Conservation (phyloP, 2,113 vertebrate genomes). For the Gallinago paraguaiae region DNA sequence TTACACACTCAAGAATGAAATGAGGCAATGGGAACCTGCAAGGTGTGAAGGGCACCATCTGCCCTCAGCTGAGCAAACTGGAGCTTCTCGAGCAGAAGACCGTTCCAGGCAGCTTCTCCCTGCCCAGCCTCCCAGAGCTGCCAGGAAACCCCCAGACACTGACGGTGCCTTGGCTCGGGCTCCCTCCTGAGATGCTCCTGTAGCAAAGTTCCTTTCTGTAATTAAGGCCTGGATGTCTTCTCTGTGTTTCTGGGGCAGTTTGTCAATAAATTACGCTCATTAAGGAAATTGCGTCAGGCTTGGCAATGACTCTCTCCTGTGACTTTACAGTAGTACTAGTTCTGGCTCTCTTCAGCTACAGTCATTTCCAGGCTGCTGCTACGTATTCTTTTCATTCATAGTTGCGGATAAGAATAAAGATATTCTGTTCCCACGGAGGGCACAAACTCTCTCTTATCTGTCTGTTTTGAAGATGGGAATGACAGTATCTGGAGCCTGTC, state of each 20-base stretch:
- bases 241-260: slow-evolving; percentile 46
- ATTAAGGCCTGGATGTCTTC: slow-evolving; percentile 22
- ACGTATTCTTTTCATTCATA: slow-evolving; percentile 63
- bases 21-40: background rate
- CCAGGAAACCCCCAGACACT: background rate
- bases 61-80: background rate
- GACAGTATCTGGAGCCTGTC: slow-evolving; percentile 64
- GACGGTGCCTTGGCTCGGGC: background rate
- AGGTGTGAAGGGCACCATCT: background rate
- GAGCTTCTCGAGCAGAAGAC: background rate
- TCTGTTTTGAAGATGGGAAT: slow-evolving; percentile 58
- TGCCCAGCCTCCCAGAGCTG: background rate
- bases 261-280: slow-evolving; percentile 61
- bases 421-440: slow-evolving; percentile 57
- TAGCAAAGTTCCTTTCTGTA: slow-evolving; percentile 5
- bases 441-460: slow-evolving; percentile 60
- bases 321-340: slow-evolving; percentile 42
- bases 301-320: slow-evolving; percentile 48
- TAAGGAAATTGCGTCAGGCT: slow-evolving; percentile 49
- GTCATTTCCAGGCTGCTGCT: slow-evolving; percentile 60
- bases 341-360: slow-evolving; percentile 57
- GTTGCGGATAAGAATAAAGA: slow-evolving; percentile 59
- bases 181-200: background rate
- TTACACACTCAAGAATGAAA: background rate
- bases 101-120: background rate